phyloP scores from a whole-genome alignment of 2,797 vertebrate species.

The Bucorvus abyssinicus region DNA sequence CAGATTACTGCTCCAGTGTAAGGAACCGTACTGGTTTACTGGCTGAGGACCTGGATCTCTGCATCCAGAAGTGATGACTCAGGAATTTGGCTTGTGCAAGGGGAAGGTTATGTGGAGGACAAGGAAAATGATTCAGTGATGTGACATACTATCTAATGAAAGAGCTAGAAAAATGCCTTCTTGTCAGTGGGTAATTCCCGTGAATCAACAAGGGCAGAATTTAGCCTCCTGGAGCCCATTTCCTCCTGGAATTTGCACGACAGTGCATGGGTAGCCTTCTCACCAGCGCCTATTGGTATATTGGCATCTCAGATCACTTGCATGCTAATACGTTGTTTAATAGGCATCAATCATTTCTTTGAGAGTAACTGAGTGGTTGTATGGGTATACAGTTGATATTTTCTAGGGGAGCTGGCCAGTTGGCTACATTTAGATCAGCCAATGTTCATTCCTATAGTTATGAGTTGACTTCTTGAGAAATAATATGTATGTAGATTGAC shows the following conservation, averaged over 20 bases:
- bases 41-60: neutral
- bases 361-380: neutral
- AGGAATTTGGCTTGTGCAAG: neutral
- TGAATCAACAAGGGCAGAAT: neutral
- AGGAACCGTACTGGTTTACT: neutral
- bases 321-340: neutral
- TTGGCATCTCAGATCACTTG: neutral
- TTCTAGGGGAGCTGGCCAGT: neutral
- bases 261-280: neutral
- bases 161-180: neutral
- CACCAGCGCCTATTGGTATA: neutral
- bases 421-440: neutral
- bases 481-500: neutral
- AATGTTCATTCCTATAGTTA: neutral
- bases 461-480: neutral
- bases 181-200: neutral
- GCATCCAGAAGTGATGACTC: neutral
- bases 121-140: neutral
- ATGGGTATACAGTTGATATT: neutral
- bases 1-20: neutral
- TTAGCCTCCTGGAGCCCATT: neutral
- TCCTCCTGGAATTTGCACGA: neutral
- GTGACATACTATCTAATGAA: neutral
- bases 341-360: neutral
- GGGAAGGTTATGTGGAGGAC: neutral